These are phyloP conservation scores for Octopus bimaculoides DNA, from an alignment of 1,140 invertebrate species.

Conservation along the genomic window DNA sequence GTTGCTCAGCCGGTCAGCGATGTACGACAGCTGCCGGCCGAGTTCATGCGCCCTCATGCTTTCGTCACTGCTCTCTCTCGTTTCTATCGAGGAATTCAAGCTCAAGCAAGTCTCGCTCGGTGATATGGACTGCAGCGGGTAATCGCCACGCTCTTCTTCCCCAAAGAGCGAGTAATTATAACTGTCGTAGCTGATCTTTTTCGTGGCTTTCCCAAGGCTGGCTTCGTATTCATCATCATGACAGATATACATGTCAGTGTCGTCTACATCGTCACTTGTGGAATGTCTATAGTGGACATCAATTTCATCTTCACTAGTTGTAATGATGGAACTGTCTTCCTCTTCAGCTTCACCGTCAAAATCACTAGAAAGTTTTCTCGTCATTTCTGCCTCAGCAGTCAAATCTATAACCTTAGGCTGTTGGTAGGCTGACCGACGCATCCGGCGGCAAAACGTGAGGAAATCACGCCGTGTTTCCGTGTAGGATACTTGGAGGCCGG, in stretches of 20 bases:
- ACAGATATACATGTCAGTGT: background rate
- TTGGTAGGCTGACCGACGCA: no score
- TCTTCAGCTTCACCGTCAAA: no score
- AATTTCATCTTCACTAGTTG: no score
- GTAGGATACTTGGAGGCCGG: constrained; percentile 40
- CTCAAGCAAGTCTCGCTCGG: constrained; percentile 16
- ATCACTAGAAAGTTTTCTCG: background rate
- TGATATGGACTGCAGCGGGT: no score
- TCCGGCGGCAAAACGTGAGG: no score
- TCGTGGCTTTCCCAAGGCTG: no score
- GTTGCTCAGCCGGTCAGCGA: constrained; percentile 47
- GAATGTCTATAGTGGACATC: background rate
- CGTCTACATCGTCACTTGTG: background rate
- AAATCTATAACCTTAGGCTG: no score
- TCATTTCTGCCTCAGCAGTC: no score
- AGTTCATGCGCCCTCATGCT: background rate
- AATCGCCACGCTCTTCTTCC: no score
- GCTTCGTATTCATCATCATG: background rate
- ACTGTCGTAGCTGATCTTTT: no score
- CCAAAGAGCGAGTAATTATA: no score
- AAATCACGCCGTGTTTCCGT: constrained; percentile 25
- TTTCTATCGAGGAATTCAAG: constrained; percentile 26
- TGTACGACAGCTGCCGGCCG: constrained; percentile 24
- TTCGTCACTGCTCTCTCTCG: constrained; percentile 36
- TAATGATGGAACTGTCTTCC: background rate